These are phyloP conservation scores for Vesta saturnalis DNA, from an alignment of 2,888 invertebrate species.

Conservation along the genomic window DNA sequence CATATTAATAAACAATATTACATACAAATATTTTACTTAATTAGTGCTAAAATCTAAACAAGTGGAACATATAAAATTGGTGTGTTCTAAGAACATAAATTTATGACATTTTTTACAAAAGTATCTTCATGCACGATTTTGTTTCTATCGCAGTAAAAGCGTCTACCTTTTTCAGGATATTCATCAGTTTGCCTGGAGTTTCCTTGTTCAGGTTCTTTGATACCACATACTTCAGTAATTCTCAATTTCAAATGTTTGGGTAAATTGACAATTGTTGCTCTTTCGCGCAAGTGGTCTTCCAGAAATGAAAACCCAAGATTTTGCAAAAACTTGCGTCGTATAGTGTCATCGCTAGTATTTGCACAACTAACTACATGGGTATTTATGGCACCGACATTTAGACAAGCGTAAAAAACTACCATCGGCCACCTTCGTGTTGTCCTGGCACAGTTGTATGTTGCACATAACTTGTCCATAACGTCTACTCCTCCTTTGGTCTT, in stretches of 20 bases:
- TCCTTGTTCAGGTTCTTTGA: not conserved
- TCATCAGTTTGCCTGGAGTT: not conserved
- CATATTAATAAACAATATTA: no score
- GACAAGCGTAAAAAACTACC: conserved; percentile 24
- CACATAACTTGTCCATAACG: no score
- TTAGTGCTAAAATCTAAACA: no score
- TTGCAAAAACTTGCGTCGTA: conserved; percentile 18
- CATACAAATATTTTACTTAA: no score
- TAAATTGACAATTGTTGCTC: not conserved
- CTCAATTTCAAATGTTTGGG: not conserved
- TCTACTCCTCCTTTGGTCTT: no score
- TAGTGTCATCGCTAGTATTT: not conserved
- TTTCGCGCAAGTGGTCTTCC: not conserved
- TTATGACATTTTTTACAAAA: no score
- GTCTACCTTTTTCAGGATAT: not conserved
- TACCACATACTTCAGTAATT: not conserved
- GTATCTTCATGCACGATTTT: not conserved
- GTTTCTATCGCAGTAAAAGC: not conserved
- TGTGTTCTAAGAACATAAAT: no score
- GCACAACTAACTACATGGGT: conserved; percentile 8
- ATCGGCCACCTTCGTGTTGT: conserved; percentile 27
- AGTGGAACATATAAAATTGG: no score
- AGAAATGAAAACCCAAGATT: not conserved
- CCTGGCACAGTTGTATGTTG: conserved; percentile 9
- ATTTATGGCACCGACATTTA: conserved; percentile 23